phyloP scores from a whole-genome alignment of 2,113 vertebrate species.

The Bubo bubo region DNA sequence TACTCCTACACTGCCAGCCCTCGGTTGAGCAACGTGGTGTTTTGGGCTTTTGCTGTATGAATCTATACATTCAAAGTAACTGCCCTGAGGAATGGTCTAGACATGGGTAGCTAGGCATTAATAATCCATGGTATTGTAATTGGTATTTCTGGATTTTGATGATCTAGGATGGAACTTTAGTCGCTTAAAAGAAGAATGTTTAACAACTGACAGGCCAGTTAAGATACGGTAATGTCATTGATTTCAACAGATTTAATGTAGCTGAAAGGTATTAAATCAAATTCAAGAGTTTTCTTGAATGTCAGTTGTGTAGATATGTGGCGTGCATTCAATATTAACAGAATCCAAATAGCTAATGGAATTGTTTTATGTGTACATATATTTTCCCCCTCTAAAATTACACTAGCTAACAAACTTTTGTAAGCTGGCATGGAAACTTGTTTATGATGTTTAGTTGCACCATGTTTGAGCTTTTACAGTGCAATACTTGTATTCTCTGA shows the following conservation, averaged over 20 bases:
- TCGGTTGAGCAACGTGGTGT: neutral
- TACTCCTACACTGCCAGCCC: neutral
- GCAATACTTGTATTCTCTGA: conserved; percentile 80
- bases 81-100: conserved; percentile 17
- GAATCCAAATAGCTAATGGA: conserved; percentile 59
- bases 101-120: conserved; percentile 47
- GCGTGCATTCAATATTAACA: conserved; percentile 55
- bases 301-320: conserved; percentile 61
- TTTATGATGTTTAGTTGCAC: conserved; percentile 77
- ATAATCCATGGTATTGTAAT: conserved; percentile 7
- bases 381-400: conserved; percentile 15
- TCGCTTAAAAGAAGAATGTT: neutral
- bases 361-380: conserved; percentile 55
- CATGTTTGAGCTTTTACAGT: conserved; percentile 81
- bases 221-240: conserved; percentile 3
- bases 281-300: conserved; percentile 51
- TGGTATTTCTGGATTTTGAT: conserved; percentile 52
- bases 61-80: neutral
- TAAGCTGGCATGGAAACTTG: conserved; percentile 75
- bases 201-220: conserved; percentile 44
- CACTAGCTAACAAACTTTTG: conserved; percentile 68
- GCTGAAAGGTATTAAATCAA: conserved; percentile 53
- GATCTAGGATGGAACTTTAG: conserved; percentile 38
- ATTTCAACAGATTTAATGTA: conserved; percentile 64
- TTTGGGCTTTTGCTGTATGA: neutral